Percentiles rank a stretch among this genome's conserved stretches.
Conservation (phyloP, 2,888 invertebrate species). For the Callimorpha dominula region DNA sequence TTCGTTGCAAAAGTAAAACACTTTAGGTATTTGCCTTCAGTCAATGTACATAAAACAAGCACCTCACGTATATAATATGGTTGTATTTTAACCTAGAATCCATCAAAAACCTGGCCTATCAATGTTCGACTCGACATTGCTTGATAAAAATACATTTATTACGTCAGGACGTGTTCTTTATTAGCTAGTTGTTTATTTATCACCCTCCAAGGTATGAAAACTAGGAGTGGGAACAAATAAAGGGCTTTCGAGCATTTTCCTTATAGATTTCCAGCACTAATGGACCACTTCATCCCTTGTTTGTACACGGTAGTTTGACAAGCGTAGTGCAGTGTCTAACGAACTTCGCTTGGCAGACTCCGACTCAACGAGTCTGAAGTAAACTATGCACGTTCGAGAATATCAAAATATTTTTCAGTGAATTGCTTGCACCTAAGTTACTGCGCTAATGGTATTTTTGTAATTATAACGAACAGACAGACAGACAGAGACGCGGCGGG, state of each 20-base stretch:
- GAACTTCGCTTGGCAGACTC: conserved; percentile 48
- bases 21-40: too few species aligned
- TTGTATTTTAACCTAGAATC: neutral
- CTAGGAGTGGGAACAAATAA: conserved; percentile 24
- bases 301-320: conserved; percentile 61
- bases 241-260: conserved; percentile 51
- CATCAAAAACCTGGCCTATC: neutral
- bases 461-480: too few species aligned
- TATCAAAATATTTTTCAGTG: conserved; percentile 29
- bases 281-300: conserved; percentile 69
- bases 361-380: conserved; percentile 39
- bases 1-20: too few species aligned
- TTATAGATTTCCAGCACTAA: conserved; percentile 61
- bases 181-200: conserved; percentile 25
- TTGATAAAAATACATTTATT: conserved; percentile 16
- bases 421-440: conserved; percentile 15
- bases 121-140: conserved; percentile 10
- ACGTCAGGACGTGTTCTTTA: conserved; percentile 18
- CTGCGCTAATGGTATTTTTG: neutral
- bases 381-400: conserved; percentile 20
- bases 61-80: too few species aligned
- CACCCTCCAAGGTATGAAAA: conserved; percentile 29
- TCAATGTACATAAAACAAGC: too few species aligned
- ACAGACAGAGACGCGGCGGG: too few species aligned
- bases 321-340: conserved; percentile 53